Evolutionary conservation across 1,140 invertebrate genomes (phyloP).

Genomic region (Oryctes rhinoceros): DNA sequence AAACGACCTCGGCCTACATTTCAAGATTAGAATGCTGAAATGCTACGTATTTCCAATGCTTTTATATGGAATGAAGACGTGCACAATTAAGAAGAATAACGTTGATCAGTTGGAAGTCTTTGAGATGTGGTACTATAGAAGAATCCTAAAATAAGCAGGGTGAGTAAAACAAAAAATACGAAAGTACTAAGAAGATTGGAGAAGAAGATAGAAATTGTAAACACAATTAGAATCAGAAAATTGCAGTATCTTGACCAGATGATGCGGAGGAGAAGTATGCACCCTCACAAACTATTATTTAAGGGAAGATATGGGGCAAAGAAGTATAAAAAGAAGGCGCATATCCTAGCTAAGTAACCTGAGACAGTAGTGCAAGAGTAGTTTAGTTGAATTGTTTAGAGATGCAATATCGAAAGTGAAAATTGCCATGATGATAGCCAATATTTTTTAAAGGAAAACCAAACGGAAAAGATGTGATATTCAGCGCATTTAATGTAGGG

Average conservation of each 20-base stretch:
- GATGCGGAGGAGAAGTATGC: slow-evolving; percentile 40
- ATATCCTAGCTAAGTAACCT: slow-evolving; percentile 39
- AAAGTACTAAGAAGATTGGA: slow-evolving; percentile 39
- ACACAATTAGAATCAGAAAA: slow-evolving; percentile 43
- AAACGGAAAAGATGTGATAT: too few species aligned
- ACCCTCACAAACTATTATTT: slow-evolving; percentile 38
- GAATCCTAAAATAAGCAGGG: too few species aligned
- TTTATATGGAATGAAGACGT: too few species aligned
- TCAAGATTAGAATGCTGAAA: too few species aligned
- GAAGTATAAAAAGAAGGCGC: slow-evolving; percentile 37
- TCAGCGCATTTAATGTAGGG: too few species aligned
- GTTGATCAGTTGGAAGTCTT: too few species aligned
- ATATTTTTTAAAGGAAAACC: background rate
- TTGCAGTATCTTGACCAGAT: slow-evolving; percentile 42
- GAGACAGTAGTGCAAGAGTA: background rate
- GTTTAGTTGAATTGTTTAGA: slow-evolving; percentile 43
- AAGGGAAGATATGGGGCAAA: slow-evolving; percentile 43
- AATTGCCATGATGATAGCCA: slow-evolving; percentile 43
- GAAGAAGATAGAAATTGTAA: slow-evolving; percentile 44
- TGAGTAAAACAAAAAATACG: too few species aligned
- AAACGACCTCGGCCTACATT: too few species aligned
- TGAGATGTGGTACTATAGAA: too few species aligned
- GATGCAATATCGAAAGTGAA: slow-evolving; percentile 41
- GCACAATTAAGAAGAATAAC: too few species aligned
- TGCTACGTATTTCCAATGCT: too few species aligned